Base-by-base conservation (phyloP, 2,888 invertebrate genomes). In the Tholera decimalis region DNA sequence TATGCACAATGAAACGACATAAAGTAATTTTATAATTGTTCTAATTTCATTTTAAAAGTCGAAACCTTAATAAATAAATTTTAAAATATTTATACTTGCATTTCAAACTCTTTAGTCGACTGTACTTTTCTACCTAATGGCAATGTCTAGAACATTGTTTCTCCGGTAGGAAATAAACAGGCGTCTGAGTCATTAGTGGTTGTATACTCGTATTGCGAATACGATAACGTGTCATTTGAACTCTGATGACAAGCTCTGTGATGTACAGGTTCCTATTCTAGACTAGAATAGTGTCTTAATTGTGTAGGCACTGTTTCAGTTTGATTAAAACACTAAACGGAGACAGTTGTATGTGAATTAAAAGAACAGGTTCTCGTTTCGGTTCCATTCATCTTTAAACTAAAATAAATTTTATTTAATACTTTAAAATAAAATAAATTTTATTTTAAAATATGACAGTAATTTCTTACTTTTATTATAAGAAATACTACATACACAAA, bases 131-230 rank as follows among this genome's bases (percentile, higher is more conserved):
- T 39, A 54, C 26, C 44, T 62, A 71, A 73, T 64, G 56, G 60
- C 60, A 68, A 81, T 71, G 61, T 50, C 49, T 66, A 43, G 77
- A 62, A 71, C 67, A 70, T 65, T 63, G 74, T 74, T 54, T 67
- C 64, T 28, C 67, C 62, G 26, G 37, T 55, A 72, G 66, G 64
- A 78, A 54, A 77, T 76, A 73, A 54, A 67, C 58, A 54, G 56
- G 47, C 47, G 44, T 50, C 59, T 65, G 59, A 33, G 60, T 51
- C 77, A 65, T 74, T 74, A 60, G 77, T 47, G 66, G 57, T 43
- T 24, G 54, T 77, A 39, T 37, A 37, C 37, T 59, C 59, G 43
- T 77, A 53, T 72, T 66, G 65, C 57, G 50, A 58, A 77, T 39
- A 57, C 60, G 57, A 58, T 60, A 74, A 60, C 46, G 56, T 51